Evolutionary conservation across 2,113 vertebrate species (phyloP).

Genomic region (Anhinga rufa): DNA sequence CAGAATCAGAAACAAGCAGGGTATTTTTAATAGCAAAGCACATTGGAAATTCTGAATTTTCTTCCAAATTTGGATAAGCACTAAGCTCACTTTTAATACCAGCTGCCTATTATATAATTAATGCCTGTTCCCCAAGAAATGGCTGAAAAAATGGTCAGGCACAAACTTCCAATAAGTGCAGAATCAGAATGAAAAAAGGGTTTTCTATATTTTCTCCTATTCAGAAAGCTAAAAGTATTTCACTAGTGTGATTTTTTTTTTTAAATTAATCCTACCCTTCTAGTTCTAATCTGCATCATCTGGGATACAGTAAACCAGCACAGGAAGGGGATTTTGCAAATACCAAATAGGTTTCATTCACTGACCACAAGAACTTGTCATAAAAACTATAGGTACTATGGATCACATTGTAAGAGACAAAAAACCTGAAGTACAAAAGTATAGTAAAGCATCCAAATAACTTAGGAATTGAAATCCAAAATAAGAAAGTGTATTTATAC

Average conservation of each 20-base stretch:
- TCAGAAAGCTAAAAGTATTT: not conserved
- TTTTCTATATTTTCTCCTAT: not conserved
- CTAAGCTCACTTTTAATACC: not conserved
- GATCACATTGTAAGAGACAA: not conserved
- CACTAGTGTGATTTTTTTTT: not conserved
- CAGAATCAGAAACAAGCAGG: not conserved
- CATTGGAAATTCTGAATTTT: not conserved
- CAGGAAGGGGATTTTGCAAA: not conserved
- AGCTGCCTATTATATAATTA: not conserved
- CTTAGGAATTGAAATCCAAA: not conserved
- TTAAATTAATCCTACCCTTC: not conserved
- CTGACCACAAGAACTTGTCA: not conserved
- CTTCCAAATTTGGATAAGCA: not conserved
- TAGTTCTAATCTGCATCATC: not conserved
- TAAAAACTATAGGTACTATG: not conserved
- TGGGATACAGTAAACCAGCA: not conserved
- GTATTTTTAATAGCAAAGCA: conserved; percentile 14
- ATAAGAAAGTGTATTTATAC: not conserved
- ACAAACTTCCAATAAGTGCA: not conserved
- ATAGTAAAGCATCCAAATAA: not conserved
- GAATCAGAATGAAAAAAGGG: not conserved
- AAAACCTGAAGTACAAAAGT: not conserved
- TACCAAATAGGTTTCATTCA: not conserved
- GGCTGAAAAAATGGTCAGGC: not conserved
- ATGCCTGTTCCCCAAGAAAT: not conserved